Conservation (phyloP, 2,113 vertebrate species). For the Gymnarchus niloticus region DNA sequence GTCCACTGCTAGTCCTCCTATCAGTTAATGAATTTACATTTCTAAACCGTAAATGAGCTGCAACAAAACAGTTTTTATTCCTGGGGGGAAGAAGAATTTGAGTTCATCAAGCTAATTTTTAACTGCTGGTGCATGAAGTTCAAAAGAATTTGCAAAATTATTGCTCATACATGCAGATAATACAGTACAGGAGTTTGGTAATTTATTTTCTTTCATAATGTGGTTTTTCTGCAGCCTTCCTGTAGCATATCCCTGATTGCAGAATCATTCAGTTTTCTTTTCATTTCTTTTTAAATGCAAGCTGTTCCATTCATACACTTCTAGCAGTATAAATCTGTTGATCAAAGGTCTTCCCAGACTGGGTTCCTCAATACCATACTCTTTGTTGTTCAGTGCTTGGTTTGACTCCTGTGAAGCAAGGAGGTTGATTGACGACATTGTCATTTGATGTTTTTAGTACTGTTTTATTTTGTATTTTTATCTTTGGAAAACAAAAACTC, state of each 20-base stretch:
- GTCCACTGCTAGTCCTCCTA: not conserved
- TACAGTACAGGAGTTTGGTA: not conserved
- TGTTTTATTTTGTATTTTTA: not conserved
- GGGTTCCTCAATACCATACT: not conserved
- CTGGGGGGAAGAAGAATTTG: not conserved
- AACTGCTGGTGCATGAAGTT: not conserved
- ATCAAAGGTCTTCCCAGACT: too few species aligned
- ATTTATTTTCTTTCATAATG: not conserved
- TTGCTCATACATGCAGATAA: not conserved
- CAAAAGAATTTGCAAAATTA: not conserved
- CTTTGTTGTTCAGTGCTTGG: not conserved
- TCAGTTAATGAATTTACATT: constrained; percentile 3
- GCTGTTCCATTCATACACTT: too few species aligned
- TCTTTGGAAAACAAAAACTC: not conserved
- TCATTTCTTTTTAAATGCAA: too few species aligned
- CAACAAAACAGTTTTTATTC: not conserved
- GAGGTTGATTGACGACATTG: not conserved
- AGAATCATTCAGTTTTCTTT: too few species aligned
- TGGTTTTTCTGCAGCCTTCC: not conserved
- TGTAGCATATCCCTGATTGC: not conserved
- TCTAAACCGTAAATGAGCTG: not conserved
- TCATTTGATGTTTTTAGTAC: not conserved
- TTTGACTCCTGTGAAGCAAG: not conserved
- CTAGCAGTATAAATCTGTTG: too few species aligned
- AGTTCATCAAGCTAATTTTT: not conserved